A percentile compares a stretch with the other conserved stretches of the same genome.
Evolutionary conservation across 2,797 vertebrate genomes (phyloP).

Genomic region (Chelidonichthys spinosus): DNA sequence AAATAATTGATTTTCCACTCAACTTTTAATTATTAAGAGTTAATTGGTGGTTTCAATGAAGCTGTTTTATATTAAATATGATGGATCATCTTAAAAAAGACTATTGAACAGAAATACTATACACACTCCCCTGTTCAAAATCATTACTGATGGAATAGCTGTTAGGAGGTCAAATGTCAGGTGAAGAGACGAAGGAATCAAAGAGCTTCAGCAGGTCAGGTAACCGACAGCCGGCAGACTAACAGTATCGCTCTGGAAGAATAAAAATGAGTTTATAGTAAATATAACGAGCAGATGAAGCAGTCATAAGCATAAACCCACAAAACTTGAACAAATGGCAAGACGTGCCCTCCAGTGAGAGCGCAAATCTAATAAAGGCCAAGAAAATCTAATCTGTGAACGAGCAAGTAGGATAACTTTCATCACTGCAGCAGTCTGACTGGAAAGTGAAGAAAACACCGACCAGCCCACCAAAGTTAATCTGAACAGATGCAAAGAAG

Average conservation of each 20-base stretch:
- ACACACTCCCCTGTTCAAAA: not conserved
- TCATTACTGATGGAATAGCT: not conserved
- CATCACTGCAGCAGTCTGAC: constrained; percentile 18
- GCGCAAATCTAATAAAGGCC: constrained; percentile 50
- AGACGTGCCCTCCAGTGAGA: constrained; percentile 40
- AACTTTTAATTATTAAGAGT: not conserved
- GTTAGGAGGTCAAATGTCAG: not conserved
- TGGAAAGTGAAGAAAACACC: constrained; percentile 25
- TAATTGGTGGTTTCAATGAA: not conserved
- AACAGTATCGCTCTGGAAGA: constrained; percentile 10
- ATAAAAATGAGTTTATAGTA: constrained; percentile 49
- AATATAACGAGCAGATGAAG: constrained; percentile 33
- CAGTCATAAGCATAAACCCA: constrained; percentile 51
- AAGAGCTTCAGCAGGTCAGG: constrained; percentile 6
- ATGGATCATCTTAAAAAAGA: not conserved
- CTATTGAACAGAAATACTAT: not conserved
- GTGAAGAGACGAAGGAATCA: constrained; percentile 12
- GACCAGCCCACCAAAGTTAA: constrained; percentile 38
- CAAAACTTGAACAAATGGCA: constrained; percentile 56
- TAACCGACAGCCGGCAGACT: not conserved
- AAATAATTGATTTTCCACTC: not conserved
- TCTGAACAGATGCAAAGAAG: constrained; percentile 25
- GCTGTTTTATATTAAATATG: not conserved
- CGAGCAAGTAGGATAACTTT: constrained; percentile 39
- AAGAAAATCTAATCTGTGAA: constrained; percentile 54